Base-by-base conservation (phyloP, 2,888 invertebrate genomes). In the Lamproptera curius region DNA sequence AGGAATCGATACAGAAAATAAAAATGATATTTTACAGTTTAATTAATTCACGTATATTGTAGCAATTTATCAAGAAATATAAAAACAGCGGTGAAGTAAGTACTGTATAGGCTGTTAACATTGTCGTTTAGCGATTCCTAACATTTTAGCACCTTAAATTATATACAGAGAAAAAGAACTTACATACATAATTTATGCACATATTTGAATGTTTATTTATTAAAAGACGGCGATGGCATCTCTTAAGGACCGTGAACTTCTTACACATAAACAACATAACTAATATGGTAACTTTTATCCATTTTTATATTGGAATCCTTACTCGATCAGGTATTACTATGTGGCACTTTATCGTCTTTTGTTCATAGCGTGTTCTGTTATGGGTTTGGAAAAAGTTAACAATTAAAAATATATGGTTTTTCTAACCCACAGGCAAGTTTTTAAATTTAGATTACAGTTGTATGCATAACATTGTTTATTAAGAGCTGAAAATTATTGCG, bases 241-340 rank as follows among this genome's bases (percentile, higher is more conserved):
- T 45, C 15, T 46, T 40, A 16, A 23, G 38, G 17, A 33, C 8
- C 11, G 15, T 13, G 20, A 20, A 20, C 16, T 46, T 41, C 38
- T 46, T 46, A 40, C 28, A 13, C 17, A 4, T n/a, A 35, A 36
- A 36, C 40, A 46, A 46, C 11, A 16, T 42, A 37, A 36, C 46
- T n/a, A 20, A 46, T 41, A 46, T 46, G 41, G 46, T 41, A 16
- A 15, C 46, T 31, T 37, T 41, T 46, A 31, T 20, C 31, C 41
- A 46, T 42, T 46, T 42, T 42, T 42, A 42, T 37, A 42, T 36
- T 35, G 5, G 6, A 31, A 37, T 37, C 42, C 31, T 16, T 17
- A 41, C 28, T 28, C 11, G 26, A 41, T 28, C 16, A 9, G 31
- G 15, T 15, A n/a, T 23, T 13, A 40, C 16, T 40, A 46, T 33